Base-by-base conservation (phyloP, 1,140 invertebrate genomes). In the Bombus breviceps region DNA sequence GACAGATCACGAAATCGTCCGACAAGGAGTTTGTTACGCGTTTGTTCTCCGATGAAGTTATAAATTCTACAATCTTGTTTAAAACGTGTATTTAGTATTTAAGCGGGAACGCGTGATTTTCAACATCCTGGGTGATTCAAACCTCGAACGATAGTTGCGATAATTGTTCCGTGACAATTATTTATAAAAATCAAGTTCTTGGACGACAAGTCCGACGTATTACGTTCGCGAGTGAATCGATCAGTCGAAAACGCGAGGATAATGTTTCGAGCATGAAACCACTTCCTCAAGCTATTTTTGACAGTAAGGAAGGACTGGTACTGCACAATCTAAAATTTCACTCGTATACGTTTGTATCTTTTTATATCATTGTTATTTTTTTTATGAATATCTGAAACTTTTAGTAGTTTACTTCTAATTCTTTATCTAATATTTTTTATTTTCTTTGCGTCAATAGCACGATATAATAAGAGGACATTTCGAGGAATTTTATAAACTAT, bases 151-250 rank as follows among this genome's bases (percentile, higher is more conserved):
- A 2, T 3, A 2, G 28, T 3, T 2, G 28, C 6, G 74, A 78
- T 43, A 43, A 78, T 53, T n/a, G 15, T 41, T 57, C n/a, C 79
- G 47, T 12, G 34, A 22, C 22, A 41, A 59, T 41, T 69, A 78
- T 69, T 83, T 71, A 59, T 59, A 83, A 64, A 34, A 18, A 77
- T 69, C 47, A 43, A 34, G 47, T 83, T 78, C 32, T 74, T 47
- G 74, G 28, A 47, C 57, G 74, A 71, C 43, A 37, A 77, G 10
- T 69, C 22, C 9, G 32, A 47, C 47, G 59, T 28, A 59, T 22
- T 32, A 71, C 39, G 34, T 59, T 57, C 18, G 41, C n/a, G 5
- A 34, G 6, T 18, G 39, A 41, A 64, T 6, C 34, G 25, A 43
- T 37, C 28, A 39, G n/a, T 34, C 28, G 32, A 5, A 62, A 64